phyloP scores from a whole-genome alignment of 2,113 vertebrate species.

The Sterna hirundo region DNA sequence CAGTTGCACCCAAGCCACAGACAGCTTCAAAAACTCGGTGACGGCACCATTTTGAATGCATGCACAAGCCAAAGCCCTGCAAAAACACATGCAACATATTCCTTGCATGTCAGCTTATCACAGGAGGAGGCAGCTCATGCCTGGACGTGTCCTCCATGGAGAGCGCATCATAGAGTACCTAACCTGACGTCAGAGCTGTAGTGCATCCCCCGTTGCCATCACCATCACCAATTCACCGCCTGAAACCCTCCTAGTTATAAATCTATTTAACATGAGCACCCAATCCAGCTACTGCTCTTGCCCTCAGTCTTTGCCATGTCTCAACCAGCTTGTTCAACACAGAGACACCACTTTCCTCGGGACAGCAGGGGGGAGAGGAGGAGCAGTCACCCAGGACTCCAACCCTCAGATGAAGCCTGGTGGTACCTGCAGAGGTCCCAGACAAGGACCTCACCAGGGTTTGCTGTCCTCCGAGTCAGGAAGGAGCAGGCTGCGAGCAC shows the following conservation, averaged over 20 bases:
- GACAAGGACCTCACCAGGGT: background rate
- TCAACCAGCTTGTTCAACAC: background rate
- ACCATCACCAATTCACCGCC: background rate
- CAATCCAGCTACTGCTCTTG: background rate
- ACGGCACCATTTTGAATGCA: background rate
- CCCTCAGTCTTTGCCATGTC: background rate
- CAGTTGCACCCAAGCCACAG: background rate
- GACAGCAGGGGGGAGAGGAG: background rate
- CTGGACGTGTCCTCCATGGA: background rate
- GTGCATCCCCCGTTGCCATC: background rate
- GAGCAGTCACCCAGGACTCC: background rate
- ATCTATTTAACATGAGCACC: background rate
- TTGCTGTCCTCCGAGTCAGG: background rate
- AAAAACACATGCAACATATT: background rate
- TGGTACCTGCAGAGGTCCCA: background rate
- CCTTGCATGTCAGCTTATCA: background rate
- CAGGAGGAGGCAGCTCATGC: background rate
- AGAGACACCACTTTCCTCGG: background rate
- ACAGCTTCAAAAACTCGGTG: background rate
- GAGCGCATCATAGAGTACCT: background rate
- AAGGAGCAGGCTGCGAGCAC: background rate
- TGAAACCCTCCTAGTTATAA: background rate
- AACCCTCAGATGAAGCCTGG: background rate
- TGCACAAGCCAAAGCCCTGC: background rate
- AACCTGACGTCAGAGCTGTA: background rate